Evolutionary conservation across 1,140 invertebrate genomes (phyloP), one percentile per base, ranked within the genome.

Genomic region (Drosophila baimaii): DNA sequence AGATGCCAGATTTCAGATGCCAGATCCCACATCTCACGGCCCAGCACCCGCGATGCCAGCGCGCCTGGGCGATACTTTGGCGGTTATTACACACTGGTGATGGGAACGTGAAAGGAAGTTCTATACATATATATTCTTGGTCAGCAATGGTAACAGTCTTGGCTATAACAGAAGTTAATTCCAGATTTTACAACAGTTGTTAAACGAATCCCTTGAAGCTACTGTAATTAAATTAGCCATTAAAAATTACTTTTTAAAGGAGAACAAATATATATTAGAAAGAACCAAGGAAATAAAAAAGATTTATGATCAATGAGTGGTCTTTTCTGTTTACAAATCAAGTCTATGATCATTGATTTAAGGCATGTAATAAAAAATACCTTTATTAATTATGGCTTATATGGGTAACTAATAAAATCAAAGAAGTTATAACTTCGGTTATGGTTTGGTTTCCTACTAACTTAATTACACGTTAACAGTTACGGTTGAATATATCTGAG

Each of bases 41-140:
- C 75, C 75, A 78, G 76, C 83, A 82, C 71, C 83, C 79, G 83
- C 72, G 79, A 77, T 37, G 70, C 56, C 46, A 31, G 17, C 31
- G 37, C 35, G 35, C 65, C 63, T n/a, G n/a, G 8, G 25, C 21
- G 29, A 19, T 27, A 12, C 47, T 29, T 37, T 13, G 31, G 47
- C 17, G 55, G 27, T 39, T 41, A 31, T 63, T 47, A 12, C n/a
- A 25, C 19, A 51, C 2, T 51, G 62, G 61, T 23, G 65, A 66
- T 66, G 61, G 35, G 1, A 52, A 29, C 65, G 61, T 69, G 65
- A 65, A 52, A 52, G 49, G 29, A 8, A 9, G 46, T 17, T n/a
- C 0, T 12, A 17, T 2, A 5, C 5, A 13, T 2, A 5, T 8
- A 13, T 9, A 0, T 52, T 52, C 13, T 52, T 12, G 2, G 5